Evolutionary conservation across 2,888 invertebrate genomes (phyloP).

Genomic region (Caenorhabditis becei): DNA sequence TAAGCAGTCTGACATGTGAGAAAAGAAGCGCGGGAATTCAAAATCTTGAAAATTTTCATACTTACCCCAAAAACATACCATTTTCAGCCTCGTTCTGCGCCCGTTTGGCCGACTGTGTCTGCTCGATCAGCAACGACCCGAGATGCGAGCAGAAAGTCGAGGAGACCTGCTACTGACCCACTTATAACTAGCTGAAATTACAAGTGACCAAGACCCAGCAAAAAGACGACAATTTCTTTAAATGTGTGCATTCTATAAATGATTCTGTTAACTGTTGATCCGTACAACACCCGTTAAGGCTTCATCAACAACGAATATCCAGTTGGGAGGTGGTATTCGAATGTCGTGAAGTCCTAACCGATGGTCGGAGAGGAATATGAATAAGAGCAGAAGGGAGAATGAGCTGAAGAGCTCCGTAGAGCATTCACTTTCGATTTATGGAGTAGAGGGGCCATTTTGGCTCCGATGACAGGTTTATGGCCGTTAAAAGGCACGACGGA

Average conservation of each 20-base stretch:
- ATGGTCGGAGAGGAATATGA: neutral
- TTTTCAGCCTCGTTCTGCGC: slow-evolving; percentile 53
- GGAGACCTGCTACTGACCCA: slow-evolving; percentile 44
- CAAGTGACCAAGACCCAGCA: slow-evolving; percentile 2
- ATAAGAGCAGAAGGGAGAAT: neutral
- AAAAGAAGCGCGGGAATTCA: too few relatives aligned
- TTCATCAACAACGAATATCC: slow-evolving; percentile 71
- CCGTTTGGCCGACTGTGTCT: slow-evolving; percentile 54
- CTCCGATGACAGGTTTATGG: slow-evolving; percentile 8
- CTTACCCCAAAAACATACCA: too few relatives aligned
- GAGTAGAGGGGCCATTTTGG: neutral
- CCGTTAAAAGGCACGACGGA: neutral
- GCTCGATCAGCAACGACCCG: slow-evolving; percentile 59
- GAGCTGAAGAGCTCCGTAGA: neutral
- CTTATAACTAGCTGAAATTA: slow-evolving; percentile 4
- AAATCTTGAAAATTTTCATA: too few relatives aligned
- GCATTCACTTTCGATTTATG: slow-evolving; percentile 6
- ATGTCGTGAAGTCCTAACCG: slow-evolving; percentile 44
- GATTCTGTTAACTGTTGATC: neutral
- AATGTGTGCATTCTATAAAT: slow-evolving; percentile 8
- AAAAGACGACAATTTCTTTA: neutral
- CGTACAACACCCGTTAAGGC: slow-evolving; percentile 22
- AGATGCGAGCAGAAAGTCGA: slow-evolving; percentile 47
- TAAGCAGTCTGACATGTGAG: too few relatives aligned
- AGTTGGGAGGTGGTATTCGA: slow-evolving; percentile 35